Evolutionary conservation across 1,140 invertebrate species (phyloP).

Genomic region (Drosophila chauvacae): DNA sequence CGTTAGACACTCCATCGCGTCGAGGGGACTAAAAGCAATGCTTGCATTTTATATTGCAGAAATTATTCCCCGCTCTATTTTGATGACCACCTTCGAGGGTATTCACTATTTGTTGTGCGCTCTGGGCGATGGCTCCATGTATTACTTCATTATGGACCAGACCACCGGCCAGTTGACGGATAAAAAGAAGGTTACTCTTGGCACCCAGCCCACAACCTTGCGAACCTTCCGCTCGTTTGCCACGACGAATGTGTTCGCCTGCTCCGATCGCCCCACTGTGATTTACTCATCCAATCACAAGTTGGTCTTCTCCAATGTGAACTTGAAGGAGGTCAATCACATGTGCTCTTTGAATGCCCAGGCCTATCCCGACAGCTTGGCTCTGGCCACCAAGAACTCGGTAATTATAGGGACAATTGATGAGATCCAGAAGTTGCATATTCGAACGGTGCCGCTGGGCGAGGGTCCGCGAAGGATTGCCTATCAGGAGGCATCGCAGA

Average conservation of each 20-base stretch:
- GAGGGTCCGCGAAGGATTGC: slow-evolving; percentile 97
- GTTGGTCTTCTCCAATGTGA: slow-evolving; percentile 99
- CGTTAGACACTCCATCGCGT: not conserved
- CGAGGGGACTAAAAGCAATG: not conserved
- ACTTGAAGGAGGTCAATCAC: slow-evolving; percentile 98
- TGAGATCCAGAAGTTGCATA: slow-evolving; percentile 99
- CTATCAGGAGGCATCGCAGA: slow-evolving; percentile 97
- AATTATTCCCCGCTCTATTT: slow-evolving; percentile 97
- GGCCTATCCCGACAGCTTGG: slow-evolving; percentile 97
- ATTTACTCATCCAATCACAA: slow-evolving; percentile 99
- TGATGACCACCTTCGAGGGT: slow-evolving; percentile 97
- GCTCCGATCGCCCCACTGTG: slow-evolving; percentile 98
- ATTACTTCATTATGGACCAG: slow-evolving; percentile 95
- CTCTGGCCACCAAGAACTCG: slow-evolving; percentile 95
- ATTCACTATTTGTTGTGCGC: slow-evolving; percentile 96
- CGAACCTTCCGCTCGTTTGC: slow-evolving; percentile 95
- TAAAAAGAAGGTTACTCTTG: slow-evolving; percentile 96
- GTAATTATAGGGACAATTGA: slow-evolving; percentile 99
- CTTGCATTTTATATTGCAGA: slow-evolving; percentile 86
- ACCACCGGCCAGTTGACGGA: slow-evolving; percentile 90
- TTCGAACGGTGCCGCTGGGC: slow-evolving; percentile 96
- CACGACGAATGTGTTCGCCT: slow-evolving; percentile 99
- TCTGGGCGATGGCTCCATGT: slow-evolving; percentile 98
- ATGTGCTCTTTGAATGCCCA: slow-evolving; percentile 99
- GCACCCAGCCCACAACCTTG: slow-evolving; percentile 98